These are phyloP conservation scores for Megathymus violae DNA, from an alignment of 1,140 invertebrate genomes.

Conservation along the genomic window DNA sequence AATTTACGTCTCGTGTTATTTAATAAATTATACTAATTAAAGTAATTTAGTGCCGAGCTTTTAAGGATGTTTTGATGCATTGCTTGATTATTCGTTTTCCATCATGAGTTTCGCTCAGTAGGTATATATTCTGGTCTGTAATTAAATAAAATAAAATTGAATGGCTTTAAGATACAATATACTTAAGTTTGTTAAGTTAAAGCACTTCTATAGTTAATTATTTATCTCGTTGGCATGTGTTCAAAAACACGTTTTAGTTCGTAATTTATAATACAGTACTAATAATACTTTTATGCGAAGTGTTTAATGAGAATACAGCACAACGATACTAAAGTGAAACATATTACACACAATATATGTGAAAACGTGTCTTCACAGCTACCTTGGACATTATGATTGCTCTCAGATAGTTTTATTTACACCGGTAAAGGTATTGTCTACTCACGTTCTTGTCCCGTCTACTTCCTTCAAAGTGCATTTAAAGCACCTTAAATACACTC, in stretches of 20 bases:
- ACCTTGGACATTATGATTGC: constrained; percentile 62
- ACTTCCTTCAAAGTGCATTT: constrained; percentile 48
- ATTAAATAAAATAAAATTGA: no score
- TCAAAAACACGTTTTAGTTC: no score
- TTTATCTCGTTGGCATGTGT: no score
- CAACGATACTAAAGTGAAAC: no score
- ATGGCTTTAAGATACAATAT: no score
- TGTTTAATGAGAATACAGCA: no score
- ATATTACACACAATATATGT: constrained; percentile 23
- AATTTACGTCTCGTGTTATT: constrained; percentile 50
- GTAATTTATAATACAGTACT: no score
- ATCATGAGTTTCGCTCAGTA: not conserved
- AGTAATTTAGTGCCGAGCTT: constrained; percentile 22
- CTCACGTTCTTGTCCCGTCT: constrained; percentile 60
- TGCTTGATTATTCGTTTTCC: constrained; percentile 2
- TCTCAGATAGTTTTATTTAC: constrained; percentile 44
- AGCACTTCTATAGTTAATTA: no score
- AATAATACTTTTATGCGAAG: no score
- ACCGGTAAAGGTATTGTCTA: constrained; percentile 55
- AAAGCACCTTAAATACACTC: constrained; percentile 59
- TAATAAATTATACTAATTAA: constrained; percentile 54
- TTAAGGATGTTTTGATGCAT: constrained; percentile 22
- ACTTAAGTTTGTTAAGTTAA: no score
- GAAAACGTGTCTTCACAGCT: constrained; percentile 62
- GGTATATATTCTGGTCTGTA: not conserved